Base-by-base conservation (phyloP, 2,888 invertebrate species). In the Masnerella sp. region DNA sequence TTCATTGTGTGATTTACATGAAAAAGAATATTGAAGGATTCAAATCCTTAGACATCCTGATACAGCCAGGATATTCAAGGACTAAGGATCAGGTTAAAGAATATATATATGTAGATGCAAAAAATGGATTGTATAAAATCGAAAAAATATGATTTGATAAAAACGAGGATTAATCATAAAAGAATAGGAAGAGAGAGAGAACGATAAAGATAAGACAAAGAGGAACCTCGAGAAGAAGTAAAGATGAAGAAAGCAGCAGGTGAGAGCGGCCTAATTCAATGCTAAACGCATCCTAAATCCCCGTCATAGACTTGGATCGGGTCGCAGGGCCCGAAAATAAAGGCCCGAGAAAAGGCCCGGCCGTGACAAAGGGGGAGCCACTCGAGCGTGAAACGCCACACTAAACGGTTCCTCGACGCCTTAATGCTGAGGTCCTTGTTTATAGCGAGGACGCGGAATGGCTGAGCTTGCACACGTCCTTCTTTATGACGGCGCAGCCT, bases 321-420 rank as follows among this genome's bases (percentile, higher is more conserved):
- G 36, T 54, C 45, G 36, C 70, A 54, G 52, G 54, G 38, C 47
- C 43, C 45, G 52, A 45, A 65, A 51, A 64, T 68, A 72, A 75
- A 68, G 62, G 58, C 56, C 47, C 42, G n/a, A n/a, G 70, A 76
- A 74, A 72, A 72, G 69, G 69, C 49, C 11, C 25, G 43, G 12
- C 43, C 47, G 51, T 51, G 69, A 49, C 70, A 64, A 56, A 71
- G 80, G 83, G 86, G 86, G 80, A 83, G 81, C 81, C 84, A 83
- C 78, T 84, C 81, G 82, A 86, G 80, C 87, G 83, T 87, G 84
- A 87, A 87, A 87, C 87, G 86, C 84, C 82, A 83, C 86, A 83
- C 87, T 87, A 87, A 87, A 87, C 85, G 86, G 82, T 85, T 82
- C 81, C 81, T 54, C 79, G 80, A 58, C 58, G 36, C 62, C 74